A percentile compares a stretch with the other conserved stretches of the same genome.
phyloP scores from a whole-genome alignment of 2,888 invertebrate species.

The Chromoteleia sp. region DNA sequence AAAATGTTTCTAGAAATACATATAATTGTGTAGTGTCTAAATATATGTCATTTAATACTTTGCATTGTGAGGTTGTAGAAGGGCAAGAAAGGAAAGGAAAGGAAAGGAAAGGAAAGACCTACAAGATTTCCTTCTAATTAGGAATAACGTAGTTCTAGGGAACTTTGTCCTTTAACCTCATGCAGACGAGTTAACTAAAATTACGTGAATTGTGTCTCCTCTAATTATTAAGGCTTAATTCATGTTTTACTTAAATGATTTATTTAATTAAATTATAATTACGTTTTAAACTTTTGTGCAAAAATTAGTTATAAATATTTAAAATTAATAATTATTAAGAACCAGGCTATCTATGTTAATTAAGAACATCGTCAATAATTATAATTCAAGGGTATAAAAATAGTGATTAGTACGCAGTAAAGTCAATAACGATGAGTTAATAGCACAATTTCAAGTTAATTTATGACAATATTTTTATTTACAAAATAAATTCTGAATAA shows the following conservation, averaged over 20 bases:
- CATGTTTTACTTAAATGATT: slow-evolving; percentile 42
- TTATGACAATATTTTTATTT: too few species aligned
- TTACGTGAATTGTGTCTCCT: slow-evolving; percentile 45
- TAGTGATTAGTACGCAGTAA: neutral
- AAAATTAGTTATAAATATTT: slow-evolving; percentile 4
- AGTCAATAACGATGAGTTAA: too few species aligned
- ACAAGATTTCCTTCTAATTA: slow-evolving; percentile 64
- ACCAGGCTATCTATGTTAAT: slow-evolving; percentile 14
- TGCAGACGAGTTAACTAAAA: slow-evolving; percentile 59
- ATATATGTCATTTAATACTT: slow-evolving; percentile 56
- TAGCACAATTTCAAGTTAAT: too few species aligned
- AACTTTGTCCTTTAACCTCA: slow-evolving; percentile 55
- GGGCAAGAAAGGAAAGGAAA: slow-evolving; percentile 32
- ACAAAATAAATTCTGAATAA: too few species aligned
- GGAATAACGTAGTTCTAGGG: slow-evolving; percentile 65
- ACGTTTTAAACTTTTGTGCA: too few species aligned
- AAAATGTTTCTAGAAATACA: slow-evolving; percentile 45
- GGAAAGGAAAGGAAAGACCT: slow-evolving; percentile 50
- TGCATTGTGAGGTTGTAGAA: slow-evolving; percentile 19
- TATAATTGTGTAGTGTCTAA: slow-evolving; percentile 42
- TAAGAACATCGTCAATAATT: slow-evolving; percentile 31
- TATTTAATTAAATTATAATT: slow-evolving; percentile 49
- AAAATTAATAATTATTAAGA: slow-evolving; percentile 2
- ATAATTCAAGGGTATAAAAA: slow-evolving; percentile 13
- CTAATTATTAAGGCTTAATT: slow-evolving; percentile 59